Percentiles rank a stretch among this genome's conserved stretches.
Evolutionary conservation across 2,113 vertebrate genomes (phyloP).

Genomic region (Tiliqua scincoides): DNA sequence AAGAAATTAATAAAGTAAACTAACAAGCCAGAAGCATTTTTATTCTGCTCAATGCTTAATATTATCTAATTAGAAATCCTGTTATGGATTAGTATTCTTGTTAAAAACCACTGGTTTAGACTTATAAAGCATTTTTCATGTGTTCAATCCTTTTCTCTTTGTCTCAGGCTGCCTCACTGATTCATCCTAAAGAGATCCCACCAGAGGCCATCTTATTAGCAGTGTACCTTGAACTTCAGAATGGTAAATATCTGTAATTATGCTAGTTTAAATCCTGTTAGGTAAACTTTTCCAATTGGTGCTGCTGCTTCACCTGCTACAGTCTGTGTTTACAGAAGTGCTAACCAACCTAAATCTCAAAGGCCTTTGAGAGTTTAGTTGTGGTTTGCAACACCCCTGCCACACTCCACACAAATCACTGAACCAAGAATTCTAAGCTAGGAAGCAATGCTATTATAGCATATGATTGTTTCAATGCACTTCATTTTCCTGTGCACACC

Average conservation of each 20-base stretch:
- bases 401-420: background rate
- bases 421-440: background rate
- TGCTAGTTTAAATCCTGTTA: background rate
- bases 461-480: no score
- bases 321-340: background rate
- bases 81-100: background rate
- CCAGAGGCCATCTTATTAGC: constrained; percentile 95
- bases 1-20: background rate
- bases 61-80: background rate
- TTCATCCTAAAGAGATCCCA: constrained; percentile 95
- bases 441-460: background rate
- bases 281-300: background rate
- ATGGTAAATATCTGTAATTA: constrained; percentile 78
- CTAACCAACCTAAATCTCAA: background rate
- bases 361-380: no score
- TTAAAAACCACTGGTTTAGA: background rate
- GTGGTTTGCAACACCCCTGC: no score
- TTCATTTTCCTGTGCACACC: background rate
- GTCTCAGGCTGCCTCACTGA: constrained; percentile 90
- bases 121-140: background rate
- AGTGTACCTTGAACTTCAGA: constrained; percentile 96
- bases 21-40: background rate
- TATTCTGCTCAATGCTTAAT: no score
- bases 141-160: constrained; percentile 39
- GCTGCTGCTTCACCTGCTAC: background rate